Percentiles rank a stretch among this genome's conserved stretches.
These are phyloP conservation scores for Entosphenus tridentatus DNA, from an alignment of 2,113 vertebrate genomes.

Conservation along the genomic window DNA sequence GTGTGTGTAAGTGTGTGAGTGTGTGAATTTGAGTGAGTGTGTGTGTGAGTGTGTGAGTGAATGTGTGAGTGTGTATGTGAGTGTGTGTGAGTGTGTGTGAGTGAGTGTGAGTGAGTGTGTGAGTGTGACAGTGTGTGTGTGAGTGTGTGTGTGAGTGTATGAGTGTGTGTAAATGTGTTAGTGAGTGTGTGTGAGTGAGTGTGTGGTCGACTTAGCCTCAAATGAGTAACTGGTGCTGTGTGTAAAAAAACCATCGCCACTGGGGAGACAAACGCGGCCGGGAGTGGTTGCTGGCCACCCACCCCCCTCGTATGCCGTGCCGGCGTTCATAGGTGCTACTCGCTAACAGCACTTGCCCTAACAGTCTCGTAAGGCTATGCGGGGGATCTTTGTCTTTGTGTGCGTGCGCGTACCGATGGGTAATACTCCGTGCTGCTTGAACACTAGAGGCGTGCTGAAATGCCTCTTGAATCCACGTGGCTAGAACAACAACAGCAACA, in stretches of 20 bases:
- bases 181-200: not conserved
- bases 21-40: not conserved
- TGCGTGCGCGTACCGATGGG: no score
- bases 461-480: conserved; percentile 4
- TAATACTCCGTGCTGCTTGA: not conserved
- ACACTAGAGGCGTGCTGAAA: not conserved
- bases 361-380: no score
- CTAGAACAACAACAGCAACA: not conserved
- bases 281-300: no score
- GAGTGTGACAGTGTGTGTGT: not conserved
- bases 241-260: no score
- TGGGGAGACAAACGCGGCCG: no score
- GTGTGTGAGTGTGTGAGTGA: not conserved
- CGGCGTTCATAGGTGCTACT: no score
- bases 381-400: no score
- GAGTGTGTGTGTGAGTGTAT: not conserved
- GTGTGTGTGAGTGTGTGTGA: not conserved
- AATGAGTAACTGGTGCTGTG: no score
- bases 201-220: not conserved
- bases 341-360: no score
- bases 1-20: not conserved
- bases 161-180: no score
- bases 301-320: no score
- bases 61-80: not conserved
- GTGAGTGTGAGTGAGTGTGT: not conserved